phyloP scores from a whole-genome alignment of 2,797 vertebrate species.

The Epinephelus malabaricus region DNA sequence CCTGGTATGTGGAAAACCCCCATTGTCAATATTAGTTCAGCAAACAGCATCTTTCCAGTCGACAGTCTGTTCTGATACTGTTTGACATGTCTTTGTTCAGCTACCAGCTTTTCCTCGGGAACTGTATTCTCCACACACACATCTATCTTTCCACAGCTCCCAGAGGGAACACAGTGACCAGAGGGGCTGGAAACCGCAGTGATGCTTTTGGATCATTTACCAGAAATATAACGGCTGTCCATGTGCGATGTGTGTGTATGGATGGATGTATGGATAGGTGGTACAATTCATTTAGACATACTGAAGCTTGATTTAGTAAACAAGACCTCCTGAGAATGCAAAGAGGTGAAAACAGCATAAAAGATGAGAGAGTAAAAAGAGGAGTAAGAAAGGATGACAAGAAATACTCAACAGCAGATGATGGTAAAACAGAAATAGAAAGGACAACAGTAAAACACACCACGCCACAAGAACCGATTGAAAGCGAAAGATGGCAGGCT shows the following conservation, averaged over 20 bases:
- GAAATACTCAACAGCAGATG: background rate
- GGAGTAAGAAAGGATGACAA: conserved; percentile 2
- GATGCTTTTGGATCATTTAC: conserved; percentile 32
- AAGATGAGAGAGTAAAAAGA: background rate
- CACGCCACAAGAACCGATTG: conserved; percentile 10
- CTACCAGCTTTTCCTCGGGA: conserved; percentile 8
- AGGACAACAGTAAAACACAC: conserved; percentile 7
- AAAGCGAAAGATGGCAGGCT: conserved; percentile 35
- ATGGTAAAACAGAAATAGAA: conserved; percentile 23
- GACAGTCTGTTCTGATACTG: conserved; percentile 31
- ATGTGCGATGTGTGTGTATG: background rate
- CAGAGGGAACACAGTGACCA: conserved; percentile 1
- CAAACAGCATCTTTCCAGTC: conserved; percentile 60
- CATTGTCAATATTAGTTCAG: conserved; percentile 72
- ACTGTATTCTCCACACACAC: conserved; percentile 21
- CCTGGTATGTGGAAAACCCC: conserved; percentile 56
- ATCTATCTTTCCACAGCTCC: conserved; percentile 34
- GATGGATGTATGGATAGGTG: background rate
- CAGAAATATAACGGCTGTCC: background rate
- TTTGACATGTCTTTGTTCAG: conserved; percentile 44
- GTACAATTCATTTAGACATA: background rate
- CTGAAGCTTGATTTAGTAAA: background rate
- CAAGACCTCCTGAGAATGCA: background rate
- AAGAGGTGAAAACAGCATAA: conserved; percentile 1
- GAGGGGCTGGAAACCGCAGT: conserved; percentile 16